Percentiles rank a stretch among this genome's conserved stretches.
These are phyloP conservation scores for Spodoptera exigua DNA, from an alignment of 2,888 invertebrate genomes.

Conservation along the genomic window DNA sequence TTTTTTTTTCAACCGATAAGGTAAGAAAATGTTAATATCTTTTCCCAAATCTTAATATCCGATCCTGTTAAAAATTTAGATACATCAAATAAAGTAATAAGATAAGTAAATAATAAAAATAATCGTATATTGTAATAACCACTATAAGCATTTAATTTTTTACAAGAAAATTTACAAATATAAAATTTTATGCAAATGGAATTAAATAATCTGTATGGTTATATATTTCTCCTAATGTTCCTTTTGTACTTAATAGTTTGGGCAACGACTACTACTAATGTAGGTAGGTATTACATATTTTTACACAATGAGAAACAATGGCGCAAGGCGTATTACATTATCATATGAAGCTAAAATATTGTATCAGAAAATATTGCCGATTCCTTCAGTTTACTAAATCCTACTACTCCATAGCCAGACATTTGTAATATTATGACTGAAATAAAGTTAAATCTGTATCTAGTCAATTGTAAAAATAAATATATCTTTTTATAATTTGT, in stretches of 20 bases:
- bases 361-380: neutral
- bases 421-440: conserved; percentile 1
- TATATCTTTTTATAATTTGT: conserved; percentile 20
- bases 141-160: conserved; percentile 48
- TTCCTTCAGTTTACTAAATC: conserved; percentile 2
- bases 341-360: neutral
- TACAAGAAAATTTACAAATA: conserved; percentile 43
- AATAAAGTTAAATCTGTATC: conserved; percentile 1
- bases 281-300: conserved; percentile 12
- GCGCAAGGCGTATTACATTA: neutral
- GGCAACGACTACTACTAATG: conserved; percentile 34
- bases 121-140: conserved; percentile 14
- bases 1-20: conserved; percentile 4
- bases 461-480: conserved; percentile 28
- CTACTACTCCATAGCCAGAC: conserved; percentile 7
- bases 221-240: conserved; percentile 54
- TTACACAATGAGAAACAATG: conserved; percentile 7
- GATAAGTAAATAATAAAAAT: conserved; percentile 21
- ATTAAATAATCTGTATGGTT: conserved; percentile 49
- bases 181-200: conserved; percentile 50
- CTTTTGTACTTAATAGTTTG: conserved; percentile 66
- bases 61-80: conserved; percentile 16
- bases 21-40: conserved; percentile 49
- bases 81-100: conserved; percentile 25
- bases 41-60: conserved; percentile 28